Conservation (phyloP, 2,888 invertebrate genomes). For the Trichogramma dendrolimi region DNA sequence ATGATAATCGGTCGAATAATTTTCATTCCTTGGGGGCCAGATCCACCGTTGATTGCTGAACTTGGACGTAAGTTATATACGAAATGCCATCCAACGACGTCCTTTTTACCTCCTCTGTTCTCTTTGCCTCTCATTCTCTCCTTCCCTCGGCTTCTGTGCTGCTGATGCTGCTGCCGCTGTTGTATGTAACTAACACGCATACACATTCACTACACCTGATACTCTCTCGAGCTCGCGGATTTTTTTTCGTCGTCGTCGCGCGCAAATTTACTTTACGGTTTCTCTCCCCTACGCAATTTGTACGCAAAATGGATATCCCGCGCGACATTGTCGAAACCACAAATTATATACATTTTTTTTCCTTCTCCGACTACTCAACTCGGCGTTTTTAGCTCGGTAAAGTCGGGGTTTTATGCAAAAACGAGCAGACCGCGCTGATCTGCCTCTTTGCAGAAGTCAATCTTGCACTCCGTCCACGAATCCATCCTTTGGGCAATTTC, state of each 20-base stretch:
- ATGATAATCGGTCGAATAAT: slow-evolving; percentile 71
- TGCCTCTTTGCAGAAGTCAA: too few species aligned
- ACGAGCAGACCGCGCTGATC: too few species aligned
- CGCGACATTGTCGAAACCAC: not conserved
- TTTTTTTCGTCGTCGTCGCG: too few species aligned
- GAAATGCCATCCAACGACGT: too few species aligned
- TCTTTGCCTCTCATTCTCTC: not conserved
- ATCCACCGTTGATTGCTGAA: slow-evolving; percentile 61
- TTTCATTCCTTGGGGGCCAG: slow-evolving; percentile 75
- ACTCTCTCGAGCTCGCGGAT: too few species aligned
- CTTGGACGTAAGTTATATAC: slow-evolving; percentile 39
- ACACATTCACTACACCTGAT: too few species aligned
- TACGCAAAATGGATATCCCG: slow-evolving; percentile 10
- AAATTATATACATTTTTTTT: slow-evolving; percentile 15
- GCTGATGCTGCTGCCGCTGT: too few species aligned
- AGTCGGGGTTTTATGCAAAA: not conserved
- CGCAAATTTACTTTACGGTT: too few species aligned
- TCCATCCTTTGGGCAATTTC: not conserved
- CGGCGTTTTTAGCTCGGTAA: not conserved
- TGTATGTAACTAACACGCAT: too few species aligned
- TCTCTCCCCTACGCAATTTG: slow-evolving; percentile 2
- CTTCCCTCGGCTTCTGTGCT: too few species aligned
- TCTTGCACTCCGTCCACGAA: not conserved
- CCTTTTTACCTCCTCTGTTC: too few species aligned
- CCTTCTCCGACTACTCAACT: too few species aligned